Evolutionary conservation across 2,797 vertebrate species (phyloP).

Genomic region (Sebastolobus alascanus): DNA sequence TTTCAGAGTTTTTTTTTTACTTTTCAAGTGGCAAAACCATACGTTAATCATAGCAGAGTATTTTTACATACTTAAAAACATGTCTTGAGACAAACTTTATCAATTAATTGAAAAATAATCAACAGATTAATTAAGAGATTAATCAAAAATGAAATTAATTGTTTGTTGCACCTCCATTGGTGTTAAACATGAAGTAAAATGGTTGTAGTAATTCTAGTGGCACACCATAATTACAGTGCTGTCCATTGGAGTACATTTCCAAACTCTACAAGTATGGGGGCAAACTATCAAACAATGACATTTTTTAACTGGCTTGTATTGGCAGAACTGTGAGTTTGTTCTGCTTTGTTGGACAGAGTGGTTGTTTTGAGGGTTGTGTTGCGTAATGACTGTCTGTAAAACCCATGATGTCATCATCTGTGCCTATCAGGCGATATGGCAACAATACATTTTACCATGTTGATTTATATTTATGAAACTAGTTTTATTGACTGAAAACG

Average conservation of each 20-base stretch:
- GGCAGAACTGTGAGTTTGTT: background rate
- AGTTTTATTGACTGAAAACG: background rate
- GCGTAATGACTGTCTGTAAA: background rate
- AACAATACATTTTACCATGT: background rate
- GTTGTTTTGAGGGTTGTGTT: background rate
- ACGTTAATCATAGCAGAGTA: too few relatives aligned
- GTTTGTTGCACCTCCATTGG: background rate
- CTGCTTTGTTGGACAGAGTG: background rate
- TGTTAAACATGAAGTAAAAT: background rate
- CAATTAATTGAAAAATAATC: background rate
- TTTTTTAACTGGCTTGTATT: background rate
- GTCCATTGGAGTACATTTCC: background rate
- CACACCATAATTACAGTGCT: background rate
- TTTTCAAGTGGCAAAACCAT: too few relatives aligned
- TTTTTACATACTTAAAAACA: too few relatives aligned
- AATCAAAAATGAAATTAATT: background rate
- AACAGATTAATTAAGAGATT: background rate
- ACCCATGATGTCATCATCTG: background rate
- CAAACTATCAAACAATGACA: background rate
- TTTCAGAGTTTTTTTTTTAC: too few relatives aligned
- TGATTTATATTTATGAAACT: background rate
- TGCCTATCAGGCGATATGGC: background rate
- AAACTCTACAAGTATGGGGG: background rate
- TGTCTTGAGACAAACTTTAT: too few relatives aligned
- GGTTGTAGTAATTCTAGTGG: too few relatives aligned